Percentiles rank a stretch among this genome's conserved stretches.
phyloP scores from a whole-genome alignment of 2,888 invertebrate genomes.

The Cephus pulcher region DNA sequence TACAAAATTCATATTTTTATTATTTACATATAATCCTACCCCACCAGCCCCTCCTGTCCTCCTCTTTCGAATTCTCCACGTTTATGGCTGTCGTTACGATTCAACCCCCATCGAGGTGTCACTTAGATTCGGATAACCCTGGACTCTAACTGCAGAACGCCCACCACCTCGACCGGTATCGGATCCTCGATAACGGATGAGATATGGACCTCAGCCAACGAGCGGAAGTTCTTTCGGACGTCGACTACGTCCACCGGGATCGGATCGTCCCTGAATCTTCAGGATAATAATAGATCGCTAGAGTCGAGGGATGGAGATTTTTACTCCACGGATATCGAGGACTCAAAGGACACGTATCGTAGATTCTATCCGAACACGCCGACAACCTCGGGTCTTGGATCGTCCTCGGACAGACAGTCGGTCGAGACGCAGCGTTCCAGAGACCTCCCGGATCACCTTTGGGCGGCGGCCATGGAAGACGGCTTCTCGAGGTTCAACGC shows the following conservation, averaged over 20 bases:
- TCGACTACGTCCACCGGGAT: conserved; percentile 57
- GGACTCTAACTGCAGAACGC: conserved; percentile 38
- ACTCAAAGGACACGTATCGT: conserved; percentile 47
- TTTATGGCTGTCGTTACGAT: background rate
- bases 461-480: conserved; percentile 54
- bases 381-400: conserved; percentile 56
- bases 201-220: conserved; percentile 56
- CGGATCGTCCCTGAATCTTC: conserved; percentile 55
- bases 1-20: background rate
- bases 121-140: background rate
- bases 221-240: conserved; percentile 51
- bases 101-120: background rate
- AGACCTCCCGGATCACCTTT: conserved; percentile 53
- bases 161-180: conserved; percentile 51
- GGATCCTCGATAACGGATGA: conserved; percentile 54
- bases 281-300: conserved; percentile 56
- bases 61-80: background rate
- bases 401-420: conserved; percentile 54
- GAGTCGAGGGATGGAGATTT: conserved; percentile 54
- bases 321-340: conserved; percentile 55
- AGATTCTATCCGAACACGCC: conserved; percentile 53
- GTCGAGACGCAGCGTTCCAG: conserved; percentile 50
- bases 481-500: conserved; percentile 53
- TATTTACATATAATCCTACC: background rate
- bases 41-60: background rate